phyloP scores from a whole-genome alignment of 2,888 invertebrate genomes.

The Orthosia gothica region DNA sequence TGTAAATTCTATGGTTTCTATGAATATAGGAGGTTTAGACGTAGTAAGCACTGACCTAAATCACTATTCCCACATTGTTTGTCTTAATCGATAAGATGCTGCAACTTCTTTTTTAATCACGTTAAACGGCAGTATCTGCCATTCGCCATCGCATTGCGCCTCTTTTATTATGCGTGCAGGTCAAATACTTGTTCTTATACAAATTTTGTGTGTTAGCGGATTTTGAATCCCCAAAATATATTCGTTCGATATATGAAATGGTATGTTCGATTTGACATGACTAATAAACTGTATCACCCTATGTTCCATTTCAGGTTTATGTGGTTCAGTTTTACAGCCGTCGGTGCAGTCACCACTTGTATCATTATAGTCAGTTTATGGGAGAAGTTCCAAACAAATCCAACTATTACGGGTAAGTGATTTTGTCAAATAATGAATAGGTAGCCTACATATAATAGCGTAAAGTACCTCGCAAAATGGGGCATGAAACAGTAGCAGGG shows the following conservation, averaged over 20 bases:
- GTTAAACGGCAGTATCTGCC: background rate
- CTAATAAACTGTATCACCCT: background rate
- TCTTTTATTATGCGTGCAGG: background rate
- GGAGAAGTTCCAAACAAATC: conserved; percentile 96
- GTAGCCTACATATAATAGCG: background rate
- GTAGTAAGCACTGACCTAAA: background rate
- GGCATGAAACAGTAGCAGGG: no score
- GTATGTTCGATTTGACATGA: background rate
- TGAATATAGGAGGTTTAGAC: background rate
- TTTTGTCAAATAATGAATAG: background rate
- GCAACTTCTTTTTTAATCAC: background rate
- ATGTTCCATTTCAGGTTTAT: conserved; percentile 91
- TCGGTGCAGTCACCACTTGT: conserved; percentile 93
- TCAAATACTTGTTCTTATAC: background rate
- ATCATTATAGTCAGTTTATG: conserved; percentile 95
- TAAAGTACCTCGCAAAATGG: no score
- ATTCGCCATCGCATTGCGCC: background rate
- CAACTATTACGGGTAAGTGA: conserved; percentile 93
- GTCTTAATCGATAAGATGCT: background rate
- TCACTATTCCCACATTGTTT: background rate
- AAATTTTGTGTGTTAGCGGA: background rate
- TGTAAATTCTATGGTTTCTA: background rate
- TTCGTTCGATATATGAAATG: background rate
- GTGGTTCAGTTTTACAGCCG: conserved; percentile 95
- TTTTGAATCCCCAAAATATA: background rate